These are phyloP conservation scores for Dryobotodes eremita DNA, from an alignment of 2,888 invertebrate genomes.

Conservation along the genomic window DNA sequence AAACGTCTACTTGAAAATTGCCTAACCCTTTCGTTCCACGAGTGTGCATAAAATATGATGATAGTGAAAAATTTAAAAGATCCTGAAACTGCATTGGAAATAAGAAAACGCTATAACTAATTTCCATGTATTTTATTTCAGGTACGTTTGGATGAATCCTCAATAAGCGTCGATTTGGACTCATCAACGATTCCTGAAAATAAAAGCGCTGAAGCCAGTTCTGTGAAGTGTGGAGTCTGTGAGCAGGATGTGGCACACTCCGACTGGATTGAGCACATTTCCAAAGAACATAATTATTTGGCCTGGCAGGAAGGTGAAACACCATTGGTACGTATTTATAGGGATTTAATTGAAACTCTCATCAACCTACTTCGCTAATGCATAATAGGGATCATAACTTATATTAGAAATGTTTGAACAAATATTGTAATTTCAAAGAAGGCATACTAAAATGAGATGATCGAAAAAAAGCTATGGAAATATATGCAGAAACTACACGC, in stretches of 20 bases:
- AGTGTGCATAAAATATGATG: slow-evolving; percentile 5
- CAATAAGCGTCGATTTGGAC: slow-evolving; percentile 26
- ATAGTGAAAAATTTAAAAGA: background rate
- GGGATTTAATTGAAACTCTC: background rate
- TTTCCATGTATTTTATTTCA: slow-evolving; percentile 10
- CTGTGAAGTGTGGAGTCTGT: slow-evolving; percentile 61
- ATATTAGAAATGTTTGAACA: background rate
- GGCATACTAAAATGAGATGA: background rate
- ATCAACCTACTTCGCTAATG: background rate
- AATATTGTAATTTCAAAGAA: background rate
- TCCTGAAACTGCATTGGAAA: background rate
- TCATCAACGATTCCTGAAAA: slow-evolving; percentile 6
- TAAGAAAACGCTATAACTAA: background rate
- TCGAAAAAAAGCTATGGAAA: background rate
- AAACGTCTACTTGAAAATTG: background rate
- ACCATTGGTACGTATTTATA: slow-evolving; percentile 67
- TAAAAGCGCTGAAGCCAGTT: background rate
- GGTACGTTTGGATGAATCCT: slow-evolving; percentile 37
- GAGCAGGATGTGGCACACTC: slow-evolving; percentile 39
- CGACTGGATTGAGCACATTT: slow-evolving; percentile 73
- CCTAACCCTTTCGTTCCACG: background rate
- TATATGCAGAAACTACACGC: background rate
- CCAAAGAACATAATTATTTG: slow-evolving; percentile 73
- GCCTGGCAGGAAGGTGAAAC: slow-evolving; percentile 72
- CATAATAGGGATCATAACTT: background rate